Evolutionary conservation across 2,113 vertebrate genomes (phyloP).

Genomic region (Clupea harengus): DNA sequence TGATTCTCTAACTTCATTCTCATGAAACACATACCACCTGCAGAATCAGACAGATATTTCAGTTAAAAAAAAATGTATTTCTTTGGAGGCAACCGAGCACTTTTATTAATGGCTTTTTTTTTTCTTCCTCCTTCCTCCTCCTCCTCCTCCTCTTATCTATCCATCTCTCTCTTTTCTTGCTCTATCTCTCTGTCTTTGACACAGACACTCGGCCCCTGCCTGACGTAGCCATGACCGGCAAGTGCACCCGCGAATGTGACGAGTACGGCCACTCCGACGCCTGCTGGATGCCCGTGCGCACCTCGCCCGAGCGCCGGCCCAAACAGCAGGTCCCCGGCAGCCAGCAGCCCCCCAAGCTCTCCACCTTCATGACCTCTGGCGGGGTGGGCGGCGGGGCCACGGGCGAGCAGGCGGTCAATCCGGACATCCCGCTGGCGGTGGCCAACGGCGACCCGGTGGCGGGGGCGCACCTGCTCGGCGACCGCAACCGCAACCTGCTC

Average conservation of each 20-base stretch:
- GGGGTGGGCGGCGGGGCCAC: constrained; percentile 66
- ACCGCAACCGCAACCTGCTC: constrained; percentile 98
- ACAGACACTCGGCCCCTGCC: constrained; percentile 97
- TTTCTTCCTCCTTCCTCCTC: not conserved
- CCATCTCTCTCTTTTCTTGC: constrained; percentile 14
- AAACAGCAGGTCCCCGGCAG: constrained; percentile 68
- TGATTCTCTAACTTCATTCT: constrained; percentile 22
- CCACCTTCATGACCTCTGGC: constrained; percentile 92
- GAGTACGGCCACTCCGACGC: constrained; percentile 98
- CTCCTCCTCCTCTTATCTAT: constrained; percentile 22
- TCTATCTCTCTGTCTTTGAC: constrained; percentile 49
- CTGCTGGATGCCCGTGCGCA: constrained; percentile 99
- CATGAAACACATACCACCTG: constrained; percentile 61
- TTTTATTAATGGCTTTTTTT: constrained; percentile 35
- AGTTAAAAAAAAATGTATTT: constrained; percentile 14
- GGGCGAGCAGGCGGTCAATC: constrained; percentile 85
- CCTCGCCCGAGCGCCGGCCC: constrained; percentile 92
- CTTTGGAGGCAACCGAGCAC: constrained; percentile 28
- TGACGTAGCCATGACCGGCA: constrained; percentile 98
- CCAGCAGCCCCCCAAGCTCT: constrained; percentile 90
- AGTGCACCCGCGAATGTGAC: constrained; percentile 96
- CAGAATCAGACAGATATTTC: constrained; percentile 36
- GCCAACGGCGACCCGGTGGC: constrained; percentile 84
- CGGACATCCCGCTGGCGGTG: constrained; percentile 70
- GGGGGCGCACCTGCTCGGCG: constrained; percentile 80